These are phyloP conservation scores for Cyphotilapia sp. DNA, from an alignment of 2,113 vertebrate species.

Conservation along the genomic window DNA sequence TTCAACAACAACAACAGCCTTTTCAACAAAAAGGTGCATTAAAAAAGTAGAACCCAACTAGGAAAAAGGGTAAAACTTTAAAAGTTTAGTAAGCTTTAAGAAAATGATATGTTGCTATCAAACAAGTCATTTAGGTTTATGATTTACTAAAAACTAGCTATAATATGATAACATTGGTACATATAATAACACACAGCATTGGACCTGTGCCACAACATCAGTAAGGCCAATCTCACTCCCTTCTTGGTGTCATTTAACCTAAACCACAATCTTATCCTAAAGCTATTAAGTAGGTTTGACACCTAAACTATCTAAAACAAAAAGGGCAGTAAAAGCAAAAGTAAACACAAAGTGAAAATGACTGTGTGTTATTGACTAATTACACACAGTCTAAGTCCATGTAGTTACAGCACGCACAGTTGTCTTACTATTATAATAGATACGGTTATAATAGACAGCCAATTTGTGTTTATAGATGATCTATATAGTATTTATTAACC, in stretches of 20 bases:
- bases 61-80: accelerated
- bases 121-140: not conserved
- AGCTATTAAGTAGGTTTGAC: not conserved
- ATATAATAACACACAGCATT: not conserved
- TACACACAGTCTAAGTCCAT: not conserved
- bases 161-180: not conserved
- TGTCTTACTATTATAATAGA: no score
- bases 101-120: not conserved
- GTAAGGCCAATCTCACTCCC: not conserved
- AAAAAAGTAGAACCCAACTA: not conserved
- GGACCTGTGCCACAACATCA: not conserved
- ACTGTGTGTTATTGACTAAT: not conserved
- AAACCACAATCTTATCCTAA: not conserved
- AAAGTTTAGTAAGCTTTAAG: not conserved
- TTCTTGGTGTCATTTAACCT: not conserved
- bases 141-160: not conserved
- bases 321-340: not conserved
- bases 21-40: not conserved
- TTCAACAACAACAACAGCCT: not conserved
- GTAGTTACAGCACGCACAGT: not conserved
- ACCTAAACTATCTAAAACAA: not conserved
- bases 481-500: not conserved
- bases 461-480: not conserved
- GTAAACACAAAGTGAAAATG: not conserved
- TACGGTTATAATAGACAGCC: not conserved